Percentiles rank a stretch among this genome's conserved stretches.
Conservation (phyloP, 2,797 vertebrate genomes). For the Holocentrus rufus region DNA sequence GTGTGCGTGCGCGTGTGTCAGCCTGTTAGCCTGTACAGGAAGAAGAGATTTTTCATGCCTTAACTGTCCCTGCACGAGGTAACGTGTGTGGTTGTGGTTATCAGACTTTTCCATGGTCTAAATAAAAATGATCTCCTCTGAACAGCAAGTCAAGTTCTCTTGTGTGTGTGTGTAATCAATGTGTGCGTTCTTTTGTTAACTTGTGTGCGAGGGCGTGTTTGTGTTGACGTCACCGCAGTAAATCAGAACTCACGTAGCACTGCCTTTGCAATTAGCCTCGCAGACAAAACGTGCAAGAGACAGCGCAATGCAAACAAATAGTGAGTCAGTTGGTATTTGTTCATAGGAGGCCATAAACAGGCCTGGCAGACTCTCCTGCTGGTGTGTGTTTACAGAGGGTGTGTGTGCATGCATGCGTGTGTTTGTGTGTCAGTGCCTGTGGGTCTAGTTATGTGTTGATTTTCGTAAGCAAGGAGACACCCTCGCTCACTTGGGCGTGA, state of each 20-base stretch:
- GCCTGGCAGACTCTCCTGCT: not conserved
- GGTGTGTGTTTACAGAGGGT: constrained; percentile 8
- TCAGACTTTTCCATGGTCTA: constrained; percentile 44
- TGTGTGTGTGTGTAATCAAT: not conserved
- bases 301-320: not conserved
- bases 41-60: constrained; percentile 51
- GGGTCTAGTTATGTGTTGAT: not conserved
- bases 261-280: not conserved
- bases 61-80: constrained; percentile 26
- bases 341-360: no score
- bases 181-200: not conserved
- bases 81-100: constrained; percentile 37
- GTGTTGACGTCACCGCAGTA: not conserved
- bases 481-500: not conserved
- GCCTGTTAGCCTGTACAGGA: constrained; percentile 1
- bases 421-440: not conserved
- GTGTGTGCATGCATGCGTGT: not conserved
- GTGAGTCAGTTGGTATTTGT: not conserved
- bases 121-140: constrained; percentile 36
- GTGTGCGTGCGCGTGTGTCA: not conserved
- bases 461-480: not conserved
- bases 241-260: not conserved
- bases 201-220: not conserved
- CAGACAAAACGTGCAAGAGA: not conserved
- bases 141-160: not conserved